Evolutionary conservation across 2,113 vertebrate genomes (phyloP).

Genomic region (Halcyon malimbica): DNA sequence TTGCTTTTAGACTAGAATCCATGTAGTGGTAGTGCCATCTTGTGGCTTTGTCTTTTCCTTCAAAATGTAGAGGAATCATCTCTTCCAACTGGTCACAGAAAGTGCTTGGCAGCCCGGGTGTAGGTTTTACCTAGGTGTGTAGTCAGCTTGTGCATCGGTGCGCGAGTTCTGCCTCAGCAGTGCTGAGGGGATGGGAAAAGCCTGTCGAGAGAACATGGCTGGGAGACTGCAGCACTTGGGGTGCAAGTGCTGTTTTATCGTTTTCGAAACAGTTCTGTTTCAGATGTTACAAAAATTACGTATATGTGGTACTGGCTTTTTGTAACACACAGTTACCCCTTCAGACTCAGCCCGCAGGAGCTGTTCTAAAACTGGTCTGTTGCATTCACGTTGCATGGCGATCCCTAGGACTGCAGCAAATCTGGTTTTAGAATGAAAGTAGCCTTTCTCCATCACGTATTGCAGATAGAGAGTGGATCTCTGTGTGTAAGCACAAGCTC

Average conservation of each 20-base stretch:
- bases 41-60: slow-evolving; percentile 31
- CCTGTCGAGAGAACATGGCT: not conserved
- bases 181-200: not conserved
- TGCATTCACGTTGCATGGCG: not conserved
- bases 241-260: fast-evolving
- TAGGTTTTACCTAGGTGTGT: not conserved
- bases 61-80: not conserved
- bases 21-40: slow-evolving; percentile 65
- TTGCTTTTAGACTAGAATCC: not conserved
- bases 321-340: not conserved
- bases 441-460: not conserved
- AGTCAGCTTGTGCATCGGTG: not conserved
- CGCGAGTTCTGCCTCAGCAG: not conserved
- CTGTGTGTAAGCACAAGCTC: not conserved
- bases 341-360: not conserved
- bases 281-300: not conserved
- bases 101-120: not conserved
- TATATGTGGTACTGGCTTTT: not conserved
- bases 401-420: not conserved
- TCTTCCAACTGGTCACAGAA: not conserved
- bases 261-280: not conserved
- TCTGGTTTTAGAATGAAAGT: not conserved
- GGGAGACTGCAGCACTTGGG: not conserved
- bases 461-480: not conserved
- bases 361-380: not conserved